Conservation (phyloP, 2,113 vertebrate genomes). For the Junco hyemalis region DNA sequence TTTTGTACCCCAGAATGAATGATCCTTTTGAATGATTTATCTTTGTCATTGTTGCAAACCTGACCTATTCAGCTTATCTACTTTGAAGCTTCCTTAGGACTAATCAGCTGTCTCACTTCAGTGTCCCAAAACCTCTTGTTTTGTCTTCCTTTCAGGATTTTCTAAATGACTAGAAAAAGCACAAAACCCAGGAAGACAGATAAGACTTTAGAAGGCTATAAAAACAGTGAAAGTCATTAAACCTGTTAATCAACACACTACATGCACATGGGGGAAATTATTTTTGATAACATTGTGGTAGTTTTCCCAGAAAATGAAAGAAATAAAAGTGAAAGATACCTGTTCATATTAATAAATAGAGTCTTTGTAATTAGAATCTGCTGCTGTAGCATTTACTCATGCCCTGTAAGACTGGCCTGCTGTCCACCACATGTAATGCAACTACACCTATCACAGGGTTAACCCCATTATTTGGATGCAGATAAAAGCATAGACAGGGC, state of each 20-base stretch:
- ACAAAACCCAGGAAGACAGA: constrained; percentile 32
- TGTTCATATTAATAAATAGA: not conserved
- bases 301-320: not conserved
- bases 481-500: not conserved
- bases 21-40: constrained; percentile 24
- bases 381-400: not conserved
- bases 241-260: constrained; percentile 8
- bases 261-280: not conserved
- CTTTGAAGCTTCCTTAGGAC: constrained; percentile 31
- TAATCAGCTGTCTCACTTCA: constrained; percentile 43
- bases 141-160: not conserved
- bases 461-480: not conserved
- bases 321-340: not conserved
- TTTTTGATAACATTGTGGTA: not conserved
- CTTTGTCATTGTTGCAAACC: not conserved
- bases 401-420: not conserved
- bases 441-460: not conserved
- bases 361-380: not conserved
- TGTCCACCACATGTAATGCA: not conserved
- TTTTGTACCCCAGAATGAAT: not conserved
- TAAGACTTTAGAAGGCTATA: constrained; percentile 16
- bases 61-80: constrained; percentile 3
- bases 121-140: constrained; percentile 13
- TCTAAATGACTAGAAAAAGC: constrained; percentile 5
- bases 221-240: constrained; percentile 42